These are phyloP conservation scores for Calidris pugnax DNA, from an alignment of 2,113 vertebrate species.

Conservation along the genomic window DNA sequence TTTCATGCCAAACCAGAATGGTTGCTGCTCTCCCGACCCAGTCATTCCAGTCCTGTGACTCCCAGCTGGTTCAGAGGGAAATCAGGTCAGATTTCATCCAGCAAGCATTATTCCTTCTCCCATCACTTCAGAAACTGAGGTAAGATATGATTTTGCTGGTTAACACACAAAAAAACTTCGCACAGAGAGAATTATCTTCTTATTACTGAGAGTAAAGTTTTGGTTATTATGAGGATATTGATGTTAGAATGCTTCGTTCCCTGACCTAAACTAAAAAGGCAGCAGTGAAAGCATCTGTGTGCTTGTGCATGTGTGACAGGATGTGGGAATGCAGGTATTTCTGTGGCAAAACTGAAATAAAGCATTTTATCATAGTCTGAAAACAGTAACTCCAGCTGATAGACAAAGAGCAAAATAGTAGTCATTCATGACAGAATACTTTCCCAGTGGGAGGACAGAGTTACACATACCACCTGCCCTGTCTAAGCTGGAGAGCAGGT, in stretches of 20 bases:
- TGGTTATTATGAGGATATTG: background rate
- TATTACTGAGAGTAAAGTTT: background rate
- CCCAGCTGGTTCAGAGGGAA: background rate
- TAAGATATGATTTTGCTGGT: background rate
- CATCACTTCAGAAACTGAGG: background rate
- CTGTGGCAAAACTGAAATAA: background rate
- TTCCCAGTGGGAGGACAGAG: background rate
- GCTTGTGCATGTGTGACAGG: background rate
- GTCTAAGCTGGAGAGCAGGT: background rate
- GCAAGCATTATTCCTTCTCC: background rate
- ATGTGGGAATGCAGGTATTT: background rate
- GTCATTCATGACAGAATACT: background rate
- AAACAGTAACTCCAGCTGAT: background rate
- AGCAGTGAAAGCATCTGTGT: background rate
- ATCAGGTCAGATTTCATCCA: background rate
- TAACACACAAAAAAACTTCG: background rate
- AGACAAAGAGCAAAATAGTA: background rate
- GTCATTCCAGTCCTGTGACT: background rate
- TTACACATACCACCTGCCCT: background rate
- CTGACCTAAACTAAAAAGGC: background rate
- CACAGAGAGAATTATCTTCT: background rate
- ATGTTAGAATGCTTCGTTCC: background rate
- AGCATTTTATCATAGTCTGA: background rate
- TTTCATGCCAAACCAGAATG: slow-evolving; percentile 9
- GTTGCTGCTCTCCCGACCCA: background rate